phyloP scores from a whole-genome alignment of 2,888 invertebrate species.

The Tiliacea citrago region DNA sequence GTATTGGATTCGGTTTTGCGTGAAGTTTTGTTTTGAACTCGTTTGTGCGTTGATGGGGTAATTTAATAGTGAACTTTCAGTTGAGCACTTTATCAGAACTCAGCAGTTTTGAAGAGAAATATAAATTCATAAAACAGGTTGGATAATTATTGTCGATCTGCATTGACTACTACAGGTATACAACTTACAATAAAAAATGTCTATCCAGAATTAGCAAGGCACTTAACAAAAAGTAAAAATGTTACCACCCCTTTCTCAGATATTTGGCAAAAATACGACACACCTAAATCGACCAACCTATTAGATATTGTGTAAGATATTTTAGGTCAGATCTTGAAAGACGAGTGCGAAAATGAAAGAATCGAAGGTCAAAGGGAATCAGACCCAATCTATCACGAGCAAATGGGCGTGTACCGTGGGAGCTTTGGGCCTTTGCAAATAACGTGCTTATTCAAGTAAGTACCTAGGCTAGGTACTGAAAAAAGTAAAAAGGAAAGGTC shows the following conservation, averaged over 20 bases:
- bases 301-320: conserved; percentile 18
- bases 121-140: too few relatives aligned
- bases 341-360: conserved; percentile 41
- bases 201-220: background rate
- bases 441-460: conserved; percentile 48
- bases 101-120: background rate
- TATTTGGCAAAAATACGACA: background rate
- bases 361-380: conserved; percentile 51
- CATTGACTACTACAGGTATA: background rate
- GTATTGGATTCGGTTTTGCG: conserved; percentile 55
- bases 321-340: conserved; percentile 43
- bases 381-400: conserved; percentile 59
- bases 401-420: conserved; percentile 49
- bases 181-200: background rate
- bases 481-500: conserved; percentile 23
- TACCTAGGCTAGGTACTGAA: conserved; percentile 16
- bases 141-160: background rate
- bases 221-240: background rate
- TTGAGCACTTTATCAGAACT: background rate
- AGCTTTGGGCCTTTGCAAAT: conserved; percentile 52
- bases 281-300: background rate
- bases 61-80: background rate
- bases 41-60: conserved; percentile 18
- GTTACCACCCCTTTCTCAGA: too few relatives aligned
- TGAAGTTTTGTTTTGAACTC: conserved; percentile 51